A percentile compares a stretch with the other conserved stretches of the same genome.
These are phyloP conservation scores for Archegozetes longisetosus DNA, from an alignment of 1,140 invertebrate genomes.

Conservation along the genomic window DNA sequence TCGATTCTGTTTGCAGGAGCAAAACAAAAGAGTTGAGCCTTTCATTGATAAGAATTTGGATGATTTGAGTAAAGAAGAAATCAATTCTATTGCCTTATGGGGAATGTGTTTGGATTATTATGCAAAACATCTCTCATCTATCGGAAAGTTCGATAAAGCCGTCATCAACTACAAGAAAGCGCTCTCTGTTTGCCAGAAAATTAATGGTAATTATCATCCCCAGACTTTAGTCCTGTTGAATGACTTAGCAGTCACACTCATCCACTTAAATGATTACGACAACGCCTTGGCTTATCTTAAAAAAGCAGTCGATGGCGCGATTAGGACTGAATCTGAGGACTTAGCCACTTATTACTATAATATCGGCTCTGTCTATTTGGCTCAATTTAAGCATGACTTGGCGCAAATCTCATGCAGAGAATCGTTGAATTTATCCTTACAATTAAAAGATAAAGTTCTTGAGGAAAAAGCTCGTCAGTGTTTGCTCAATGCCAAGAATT, in stretches of 20 bases:
- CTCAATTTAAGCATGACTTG: background rate
- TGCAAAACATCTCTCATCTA: constrained; percentile 10
- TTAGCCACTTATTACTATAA: constrained; percentile 54
- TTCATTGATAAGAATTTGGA: constrained; percentile 19
- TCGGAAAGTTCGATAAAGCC: constrained; percentile 38
- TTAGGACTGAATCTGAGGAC: constrained; percentile 36
- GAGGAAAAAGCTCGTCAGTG: background rate
- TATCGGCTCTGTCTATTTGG: constrained; percentile 37
- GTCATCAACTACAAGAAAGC: constrained; percentile 48
- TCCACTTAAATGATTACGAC: constrained; percentile 34
- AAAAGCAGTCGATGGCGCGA: constrained; percentile 49
- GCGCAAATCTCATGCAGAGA: background rate
- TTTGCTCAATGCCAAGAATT: background rate
- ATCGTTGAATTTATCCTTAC: background rate
- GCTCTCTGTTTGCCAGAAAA: constrained; percentile 43
- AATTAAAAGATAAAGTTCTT: background rate
- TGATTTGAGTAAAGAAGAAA: constrained; percentile 25
- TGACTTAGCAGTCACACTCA: constrained; percentile 60
- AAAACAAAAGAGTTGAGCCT: constrained; percentile 37
- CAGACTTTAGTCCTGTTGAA: constrained; percentile 63
- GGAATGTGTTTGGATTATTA: constrained; percentile 13
- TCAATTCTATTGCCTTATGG: constrained; percentile 3
- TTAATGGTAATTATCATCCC: constrained; percentile 47
- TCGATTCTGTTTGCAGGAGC: constrained; percentile 51
- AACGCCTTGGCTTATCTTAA: constrained; percentile 51